Conservation (phyloP, 92 coral and sea anemone species). For the Parazoanthus atlanticus region DNA sequence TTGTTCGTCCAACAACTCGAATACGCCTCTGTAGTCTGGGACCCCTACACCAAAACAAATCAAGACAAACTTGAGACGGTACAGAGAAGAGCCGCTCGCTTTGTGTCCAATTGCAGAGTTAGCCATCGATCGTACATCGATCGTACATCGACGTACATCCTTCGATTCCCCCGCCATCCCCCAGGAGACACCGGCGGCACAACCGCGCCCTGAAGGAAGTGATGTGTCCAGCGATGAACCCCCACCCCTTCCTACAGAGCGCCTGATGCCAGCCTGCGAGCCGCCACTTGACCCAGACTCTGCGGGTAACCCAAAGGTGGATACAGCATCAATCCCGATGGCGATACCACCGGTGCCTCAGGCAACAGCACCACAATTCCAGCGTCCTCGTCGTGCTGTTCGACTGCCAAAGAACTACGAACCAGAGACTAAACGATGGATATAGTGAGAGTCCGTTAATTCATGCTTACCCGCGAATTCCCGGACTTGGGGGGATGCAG, state of each 20-base stretch:
- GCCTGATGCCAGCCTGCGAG: not conserved
- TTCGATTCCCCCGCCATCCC: not conserved
- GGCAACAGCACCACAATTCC: not conserved
- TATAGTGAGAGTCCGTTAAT: not conserved
- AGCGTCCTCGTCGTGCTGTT: not conserved
- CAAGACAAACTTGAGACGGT: no score
- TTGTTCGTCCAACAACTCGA: no score
- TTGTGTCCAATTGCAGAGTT: no score
- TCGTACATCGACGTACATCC: not conserved
- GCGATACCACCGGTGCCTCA: not conserved
- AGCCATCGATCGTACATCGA: no score
- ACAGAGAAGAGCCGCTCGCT: no score
- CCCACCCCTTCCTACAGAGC: not conserved
- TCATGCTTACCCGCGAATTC: no score
- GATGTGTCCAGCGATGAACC: not conserved
- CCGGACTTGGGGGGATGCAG: no score
- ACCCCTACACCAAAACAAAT: no score
- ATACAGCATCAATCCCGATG: not conserved
- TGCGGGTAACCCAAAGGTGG: not conserved
- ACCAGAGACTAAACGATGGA: not conserved
- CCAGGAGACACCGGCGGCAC: not conserved
- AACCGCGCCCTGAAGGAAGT: not conserved
- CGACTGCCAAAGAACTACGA: not conserved
- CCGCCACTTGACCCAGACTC: not conserved
- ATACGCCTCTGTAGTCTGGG: no score